Evolutionary conservation across 1,140 invertebrate species (phyloP), one percentile per base, ranked within the genome.

Genomic region (Bombus impatiens): DNA sequence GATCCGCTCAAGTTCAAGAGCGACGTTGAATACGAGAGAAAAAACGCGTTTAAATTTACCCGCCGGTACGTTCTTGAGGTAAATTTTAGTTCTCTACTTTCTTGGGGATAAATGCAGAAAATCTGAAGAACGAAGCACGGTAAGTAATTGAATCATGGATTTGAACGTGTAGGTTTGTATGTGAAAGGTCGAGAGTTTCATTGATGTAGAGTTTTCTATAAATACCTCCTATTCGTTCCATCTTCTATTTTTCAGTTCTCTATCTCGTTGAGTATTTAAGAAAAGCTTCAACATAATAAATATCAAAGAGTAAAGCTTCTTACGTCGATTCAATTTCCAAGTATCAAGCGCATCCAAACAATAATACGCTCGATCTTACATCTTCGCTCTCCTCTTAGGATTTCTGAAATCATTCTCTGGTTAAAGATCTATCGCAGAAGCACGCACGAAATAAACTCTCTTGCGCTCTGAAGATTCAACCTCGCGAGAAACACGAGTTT

Each of bases 1-100:
- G 53, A 37, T 3, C 59, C 62, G 62, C 32, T 59, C 84, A 84
- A 77, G 87, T 89, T 89, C 87, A 89, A 62, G 88, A 88, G 65
- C 87, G 42, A 28, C 57, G 1, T 53, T 22, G 18, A 2, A 68
- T 18, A 6, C 12, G 22, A 4, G 37, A 28, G 18, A 53, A 53
- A 53, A 53, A 22, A 53, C 18, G 18, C 47, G 47, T 53, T 53
- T 53, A 53, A 53, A 53, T 53, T 53, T 53, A 53, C 18, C 47
- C 47, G 13, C n/a, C n/a, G 62, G 12, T 2, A 32, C 1, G 12
- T 65, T 62, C 28, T 62, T 9, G 59, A n/a, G 28, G 10, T 62
- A n/a, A 62, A 62, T 13, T 62, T 62, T 62, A 12, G 25, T 62
- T 62, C 28, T 62, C 12, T n/a, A 28, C 59, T 62, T 62, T 62